A percentile compares a stretch with the other conserved stretches of the same genome.
phyloP scores from a whole-genome alignment of 2,113 vertebrate species.

The Trichomycterus rosablanca region DNA sequence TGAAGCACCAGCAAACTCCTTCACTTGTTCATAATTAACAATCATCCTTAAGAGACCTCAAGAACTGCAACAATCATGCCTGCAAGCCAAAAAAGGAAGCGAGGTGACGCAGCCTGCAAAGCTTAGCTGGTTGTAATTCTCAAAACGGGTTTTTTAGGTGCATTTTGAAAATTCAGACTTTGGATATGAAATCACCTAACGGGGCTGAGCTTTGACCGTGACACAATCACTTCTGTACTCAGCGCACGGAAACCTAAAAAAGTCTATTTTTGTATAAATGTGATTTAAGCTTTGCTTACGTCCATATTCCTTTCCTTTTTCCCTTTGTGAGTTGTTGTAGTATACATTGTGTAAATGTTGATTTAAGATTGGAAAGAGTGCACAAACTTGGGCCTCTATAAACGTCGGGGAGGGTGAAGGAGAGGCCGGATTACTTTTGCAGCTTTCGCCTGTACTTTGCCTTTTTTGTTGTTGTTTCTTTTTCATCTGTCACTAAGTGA shows the following conservation, averaged over 20 bases:
- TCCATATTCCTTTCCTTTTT: conserved; percentile 51
- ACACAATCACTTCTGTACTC: conserved; percentile 70
- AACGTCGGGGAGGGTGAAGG: too few species aligned
- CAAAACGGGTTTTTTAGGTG: conserved; percentile 17
- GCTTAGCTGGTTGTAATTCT: background rate
- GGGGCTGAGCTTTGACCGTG: conserved; percentile 23
- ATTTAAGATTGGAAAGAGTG: conserved; percentile 26
- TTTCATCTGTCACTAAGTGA: conserved; percentile 52
- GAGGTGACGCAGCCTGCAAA: background rate
- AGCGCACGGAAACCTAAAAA: conserved; percentile 49
- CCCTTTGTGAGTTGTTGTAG: conserved; percentile 61
- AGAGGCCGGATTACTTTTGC: too few species aligned
- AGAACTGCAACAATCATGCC: conserved; percentile 36
- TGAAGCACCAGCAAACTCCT: conserved; percentile 58
- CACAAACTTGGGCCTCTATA: conserved; percentile 29
- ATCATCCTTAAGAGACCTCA: conserved; percentile 50
- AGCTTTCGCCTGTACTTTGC: conserved; percentile 57
- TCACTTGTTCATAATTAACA: conserved; percentile 7
- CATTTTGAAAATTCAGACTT: too few species aligned
- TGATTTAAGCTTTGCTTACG: conserved; percentile 70
- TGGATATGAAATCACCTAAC: too few species aligned
- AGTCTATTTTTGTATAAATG: conserved; percentile 79
- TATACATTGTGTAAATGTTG: conserved; percentile 68
- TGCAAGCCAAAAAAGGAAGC: background rate
- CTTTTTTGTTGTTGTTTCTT: conserved; percentile 34